Conservation (phyloP, 2,113 vertebrate species). For the Ammodytes marinus region DNA sequence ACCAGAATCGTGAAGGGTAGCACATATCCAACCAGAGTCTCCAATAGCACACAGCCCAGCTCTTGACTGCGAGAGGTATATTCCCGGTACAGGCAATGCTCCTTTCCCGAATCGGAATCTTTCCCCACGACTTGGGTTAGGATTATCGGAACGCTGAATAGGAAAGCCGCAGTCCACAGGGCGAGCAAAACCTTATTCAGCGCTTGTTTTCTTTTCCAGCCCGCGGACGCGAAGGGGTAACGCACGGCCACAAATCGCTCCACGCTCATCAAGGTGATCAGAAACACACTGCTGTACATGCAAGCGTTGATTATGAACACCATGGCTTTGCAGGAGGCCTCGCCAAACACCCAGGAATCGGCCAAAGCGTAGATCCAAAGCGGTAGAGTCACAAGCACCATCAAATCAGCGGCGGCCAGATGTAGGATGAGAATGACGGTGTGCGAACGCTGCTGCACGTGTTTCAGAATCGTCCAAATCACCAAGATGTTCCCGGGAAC, state of each 20-base stretch:
- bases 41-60: slow-evolving; percentile 77
- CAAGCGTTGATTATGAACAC: slow-evolving; percentile 80
- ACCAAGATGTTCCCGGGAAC: slow-evolving; percentile 85
- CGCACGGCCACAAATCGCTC: slow-evolving; percentile 83
- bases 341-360: slow-evolving; percentile 83
- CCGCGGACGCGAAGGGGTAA: slow-evolving; percentile 76
- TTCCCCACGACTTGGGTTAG: slow-evolving; percentile 70
- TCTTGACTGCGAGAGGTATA: slow-evolving; percentile 76
- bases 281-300: slow-evolving; percentile 86
- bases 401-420: slow-evolving; percentile 82
- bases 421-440: slow-evolving; percentile 84
- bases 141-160: slow-evolving; percentile 83
- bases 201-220: slow-evolving; percentile 78
- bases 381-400: slow-evolving; percentile 86
- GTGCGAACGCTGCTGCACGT: slow-evolving; percentile 82
- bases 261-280: slow-evolving; percentile 86
- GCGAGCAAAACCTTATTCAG: slow-evolving; percentile 75
- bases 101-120: background rate
- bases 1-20: slow-evolving; percentile 82
- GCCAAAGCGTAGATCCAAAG: slow-evolving; percentile 86
- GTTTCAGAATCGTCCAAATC: slow-evolving; percentile 84
- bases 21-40: slow-evolving; percentile 83
- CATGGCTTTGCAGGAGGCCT: slow-evolving; percentile 78
- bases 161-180: slow-evolving; percentile 77
- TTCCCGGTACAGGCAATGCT: slow-evolving; percentile 71